phyloP scores from a whole-genome alignment of 2,888 invertebrate species.

The Eupithecia exiguata region DNA sequence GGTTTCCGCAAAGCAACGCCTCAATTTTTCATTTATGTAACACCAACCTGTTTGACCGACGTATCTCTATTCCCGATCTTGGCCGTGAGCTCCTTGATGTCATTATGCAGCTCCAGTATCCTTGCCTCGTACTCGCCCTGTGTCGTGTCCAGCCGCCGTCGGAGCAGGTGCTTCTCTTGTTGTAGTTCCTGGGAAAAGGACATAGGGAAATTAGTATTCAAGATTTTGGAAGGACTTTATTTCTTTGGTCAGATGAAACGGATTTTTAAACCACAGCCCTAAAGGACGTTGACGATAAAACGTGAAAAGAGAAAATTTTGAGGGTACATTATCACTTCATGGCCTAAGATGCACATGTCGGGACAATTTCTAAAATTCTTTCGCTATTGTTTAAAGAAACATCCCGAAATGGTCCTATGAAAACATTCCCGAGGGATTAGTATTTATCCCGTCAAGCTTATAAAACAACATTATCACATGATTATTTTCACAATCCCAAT shows the following conservation, averaged over 20 bases:
- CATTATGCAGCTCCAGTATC: constrained; percentile 93
- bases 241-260: not conserved
- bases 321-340: too few relatives aligned
- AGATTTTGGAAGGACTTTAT: not conserved
- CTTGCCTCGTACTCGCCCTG: constrained; percentile 95
- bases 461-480: too few relatives aligned
- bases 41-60: constrained; percentile 82
- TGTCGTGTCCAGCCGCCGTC: constrained; percentile 92
- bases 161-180: constrained; percentile 95
- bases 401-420: too few relatives aligned
- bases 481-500: too few relatives aligned
- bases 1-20: too few relatives aligned
- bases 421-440: too few relatives aligned
- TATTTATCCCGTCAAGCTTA: too few relatives aligned
- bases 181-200: constrained; percentile 89
- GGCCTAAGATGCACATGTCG: too few relatives aligned
- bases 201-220: not conserved
- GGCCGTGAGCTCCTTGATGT: constrained; percentile 90
- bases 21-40: too few relatives aligned
- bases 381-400: too few relatives aligned
- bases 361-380: too few relatives aligned
- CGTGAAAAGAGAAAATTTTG: too few relatives aligned
- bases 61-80: constrained; percentile 88
- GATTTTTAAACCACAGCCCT: not conserved
- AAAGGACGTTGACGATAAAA: not conserved